Evolutionary conservation across 2,888 invertebrate species (phyloP).

Genomic region (Anagyrus pseudococci): DNA sequence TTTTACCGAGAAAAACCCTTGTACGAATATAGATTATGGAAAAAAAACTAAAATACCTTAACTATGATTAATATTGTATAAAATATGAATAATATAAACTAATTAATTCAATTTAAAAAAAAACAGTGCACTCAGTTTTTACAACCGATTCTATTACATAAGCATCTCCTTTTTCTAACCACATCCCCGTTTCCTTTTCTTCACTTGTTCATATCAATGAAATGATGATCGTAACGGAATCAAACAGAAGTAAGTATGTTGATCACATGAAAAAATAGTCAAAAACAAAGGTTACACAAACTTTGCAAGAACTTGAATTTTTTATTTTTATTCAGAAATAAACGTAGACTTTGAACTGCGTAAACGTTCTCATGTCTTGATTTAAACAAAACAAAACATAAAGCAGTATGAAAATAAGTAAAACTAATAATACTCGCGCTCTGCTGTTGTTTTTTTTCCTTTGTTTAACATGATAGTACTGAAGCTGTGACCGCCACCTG

Average conservation of each 20-base stretch:
- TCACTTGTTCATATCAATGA: no score
- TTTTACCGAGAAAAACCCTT: conserved; percentile 51
- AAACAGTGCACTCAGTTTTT: not conserved
- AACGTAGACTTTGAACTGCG: no score
- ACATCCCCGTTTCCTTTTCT: no score
- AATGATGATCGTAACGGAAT: no score
- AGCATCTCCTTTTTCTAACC: no score
- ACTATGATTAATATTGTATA: conserved; percentile 62
- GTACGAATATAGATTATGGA: conserved; percentile 47
- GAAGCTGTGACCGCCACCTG: conserved; percentile 49
- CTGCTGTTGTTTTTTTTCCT: conserved; percentile 34
- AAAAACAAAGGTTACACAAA: no score
- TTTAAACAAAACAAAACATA: not conserved
- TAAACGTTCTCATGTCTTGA: no score
- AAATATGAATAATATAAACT: conserved; percentile 60
- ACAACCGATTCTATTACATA: not conserved
- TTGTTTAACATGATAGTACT: conserved; percentile 21
- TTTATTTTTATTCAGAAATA: no score
- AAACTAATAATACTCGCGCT: conserved; percentile 2
- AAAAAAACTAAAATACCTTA: conserved; percentile 59
- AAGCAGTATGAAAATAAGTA: not conserved
- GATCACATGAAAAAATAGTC: no score
- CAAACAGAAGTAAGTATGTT: no score
- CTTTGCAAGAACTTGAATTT: no score
- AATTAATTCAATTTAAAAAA: conserved; percentile 57